Percentiles rank a stretch among this genome's conserved stretches.
Conservation (phyloP, 2,888 invertebrate species). For the Drosophila pseudotalamancana region DNA sequence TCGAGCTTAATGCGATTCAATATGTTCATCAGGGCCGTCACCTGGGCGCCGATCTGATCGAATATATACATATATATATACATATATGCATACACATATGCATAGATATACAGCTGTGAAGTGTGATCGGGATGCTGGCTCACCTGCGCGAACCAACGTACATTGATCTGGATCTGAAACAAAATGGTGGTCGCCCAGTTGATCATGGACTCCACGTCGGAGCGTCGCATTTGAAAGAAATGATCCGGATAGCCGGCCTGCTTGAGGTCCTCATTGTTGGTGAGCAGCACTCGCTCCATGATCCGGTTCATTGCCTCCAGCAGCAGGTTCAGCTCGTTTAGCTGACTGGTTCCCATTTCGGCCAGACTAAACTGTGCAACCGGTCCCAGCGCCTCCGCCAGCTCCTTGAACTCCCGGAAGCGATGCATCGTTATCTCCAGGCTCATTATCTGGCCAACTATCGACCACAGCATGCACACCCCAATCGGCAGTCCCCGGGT, state of each 20-base stretch:
- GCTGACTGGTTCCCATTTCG: accelerated
- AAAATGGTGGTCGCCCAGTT: slow-evolving; percentile 14
- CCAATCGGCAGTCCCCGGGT: background rate
- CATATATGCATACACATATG: background rate
- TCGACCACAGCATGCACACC: slow-evolving; percentile 29
- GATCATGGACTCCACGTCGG: slow-evolving; percentile 2
- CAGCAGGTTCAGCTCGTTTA: background rate
- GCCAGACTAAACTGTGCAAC: background rate
- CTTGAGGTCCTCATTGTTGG: slow-evolving; percentile 2
- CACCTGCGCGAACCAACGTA: background rate
- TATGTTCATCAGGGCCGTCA: background rate
- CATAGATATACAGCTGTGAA: background rate
- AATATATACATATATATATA: background rate
- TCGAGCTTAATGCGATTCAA: slow-evolving; percentile 1
- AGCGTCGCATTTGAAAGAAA: slow-evolving; percentile 17
- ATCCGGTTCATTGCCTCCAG: slow-evolving; percentile 4
- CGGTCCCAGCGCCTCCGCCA: background rate
- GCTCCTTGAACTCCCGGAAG: slow-evolving; percentile 24
- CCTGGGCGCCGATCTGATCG: background rate
- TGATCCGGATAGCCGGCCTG: slow-evolving; percentile 27
- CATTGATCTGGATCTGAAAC: background rate
- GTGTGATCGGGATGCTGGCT: background rate
- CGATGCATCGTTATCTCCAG: slow-evolving; percentile 37
- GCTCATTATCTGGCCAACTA: background rate
- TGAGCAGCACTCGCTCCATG: background rate